Evolutionary conservation across 2,797 vertebrate species (phyloP).

Genomic region (Chelon labrosus): DNA sequence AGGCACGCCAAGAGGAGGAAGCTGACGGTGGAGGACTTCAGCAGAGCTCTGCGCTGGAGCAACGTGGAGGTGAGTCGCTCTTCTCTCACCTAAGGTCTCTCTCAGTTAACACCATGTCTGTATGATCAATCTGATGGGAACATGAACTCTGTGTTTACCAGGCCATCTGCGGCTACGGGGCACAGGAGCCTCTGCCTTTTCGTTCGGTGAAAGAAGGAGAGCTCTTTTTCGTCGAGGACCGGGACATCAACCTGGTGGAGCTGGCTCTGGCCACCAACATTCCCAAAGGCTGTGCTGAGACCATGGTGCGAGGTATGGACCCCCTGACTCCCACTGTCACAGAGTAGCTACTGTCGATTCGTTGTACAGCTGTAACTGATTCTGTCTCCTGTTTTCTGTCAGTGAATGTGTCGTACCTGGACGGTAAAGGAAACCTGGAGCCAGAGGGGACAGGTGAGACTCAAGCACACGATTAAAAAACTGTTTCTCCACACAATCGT

Average conservation of each 20-base stretch:
- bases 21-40: conserved; percentile 94
- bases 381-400: conserved; percentile 15
- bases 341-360: no score
- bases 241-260: conserved; percentile 93
- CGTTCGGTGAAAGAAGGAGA: conserved; percentile 90
- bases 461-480: neutral
- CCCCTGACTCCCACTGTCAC: accelerated
- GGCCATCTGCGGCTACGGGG: conserved; percentile 90
- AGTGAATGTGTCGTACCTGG: conserved; percentile 94
- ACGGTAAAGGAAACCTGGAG: conserved; percentile 94
- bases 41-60: conserved; percentile 94
- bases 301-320: conserved; percentile 87
- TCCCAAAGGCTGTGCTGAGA: conserved; percentile 93
- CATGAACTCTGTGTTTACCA: conserved; percentile 46
- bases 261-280: conserved; percentile 93
- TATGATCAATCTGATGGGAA: no score
- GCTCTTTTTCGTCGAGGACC: conserved; percentile 91
- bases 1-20: conserved; percentile 92
- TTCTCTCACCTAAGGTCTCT: neutral
- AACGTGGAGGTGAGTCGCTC: conserved; percentile 87
- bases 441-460: conserved; percentile 90
- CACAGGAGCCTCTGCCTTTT: conserved; percentile 89
- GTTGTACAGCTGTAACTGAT: neutral
- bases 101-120: accelerated
- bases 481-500: no score